Base-by-base conservation (phyloP, 2,797 vertebrate genomes). In the Pygocentrus nattereri region DNA sequence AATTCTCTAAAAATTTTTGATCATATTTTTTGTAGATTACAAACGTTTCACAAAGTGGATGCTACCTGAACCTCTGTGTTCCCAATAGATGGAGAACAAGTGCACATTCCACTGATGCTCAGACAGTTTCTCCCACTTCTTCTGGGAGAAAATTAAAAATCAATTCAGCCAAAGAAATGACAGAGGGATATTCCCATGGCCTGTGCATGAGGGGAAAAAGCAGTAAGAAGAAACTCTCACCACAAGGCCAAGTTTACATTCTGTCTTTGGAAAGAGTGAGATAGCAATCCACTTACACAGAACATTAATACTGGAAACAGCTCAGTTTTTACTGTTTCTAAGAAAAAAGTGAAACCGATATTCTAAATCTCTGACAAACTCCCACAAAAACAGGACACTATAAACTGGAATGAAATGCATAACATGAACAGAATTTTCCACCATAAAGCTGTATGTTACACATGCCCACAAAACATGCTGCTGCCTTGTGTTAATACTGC, bases 171-270 rank as follows among this genome's bases (percentile, higher is more conserved):
- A n/a, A n/a, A n/a, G 21, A 21, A 58, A 58, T 12, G 5, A 54
- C 8, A 8, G 34, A 16, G 38, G 38, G 81, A 59, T 67, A 61
- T 69, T 81, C 68, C 61, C 30, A n/a, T 21, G 34, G 49, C 0
- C 52, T 38, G 21, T 5, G 16, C 47, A 12, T 2, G 54, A 62
- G 52, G 73, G n/a, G 10, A 70, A 76, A 75, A 54, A 38, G 74
- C 54, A 61, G 49, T 75, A 81, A 81, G 52, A 70, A 69, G 34
- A 21, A 75, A 76, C 52, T 47, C 15, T 69, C 68, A 62, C 4
- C 47, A 73, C 79, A 68, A 75, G 41, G 12, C n/a, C 67, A 69
- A 47, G 34, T 75, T 81, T 58, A 74, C 21, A 75, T 27, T 49
- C 19, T 61, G 64, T 76, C 65, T 70, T 25, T 34, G 25, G 23